Percentiles rank a stretch among this genome's conserved stretches.
Evolutionary conservation across 2,797 vertebrate genomes (phyloP).

Genomic region (Rhinatrema bivittatum): DNA sequence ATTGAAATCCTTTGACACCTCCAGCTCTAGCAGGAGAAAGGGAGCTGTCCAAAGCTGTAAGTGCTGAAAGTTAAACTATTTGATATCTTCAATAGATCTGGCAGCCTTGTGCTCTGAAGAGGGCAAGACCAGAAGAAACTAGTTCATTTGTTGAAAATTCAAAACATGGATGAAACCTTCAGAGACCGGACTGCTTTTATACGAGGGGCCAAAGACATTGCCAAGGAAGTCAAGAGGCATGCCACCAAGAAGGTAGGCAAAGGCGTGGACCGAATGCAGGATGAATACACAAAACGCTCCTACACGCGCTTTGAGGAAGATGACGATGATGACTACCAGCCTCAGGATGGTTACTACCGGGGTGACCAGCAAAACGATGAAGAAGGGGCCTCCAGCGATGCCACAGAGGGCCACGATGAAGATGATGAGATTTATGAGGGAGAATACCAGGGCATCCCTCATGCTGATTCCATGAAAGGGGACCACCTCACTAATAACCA

Average conservation of each 20-base stretch:
- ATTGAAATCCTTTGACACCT: too few relatives aligned
- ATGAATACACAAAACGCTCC: constrained; percentile 87
- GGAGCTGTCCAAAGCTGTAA: too few relatives aligned
- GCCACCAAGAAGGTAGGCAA: constrained; percentile 84
- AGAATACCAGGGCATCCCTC: constrained; percentile 93
- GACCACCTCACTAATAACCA: constrained; percentile 38
- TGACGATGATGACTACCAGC: constrained; percentile 69
- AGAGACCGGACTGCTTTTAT: constrained; percentile 88
- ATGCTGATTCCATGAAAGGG: constrained; percentile 71
- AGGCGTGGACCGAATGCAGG: constrained; percentile 77
- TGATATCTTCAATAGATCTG: too few relatives aligned
- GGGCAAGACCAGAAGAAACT: too few relatives aligned
- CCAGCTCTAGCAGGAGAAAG: too few relatives aligned
- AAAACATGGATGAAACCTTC: constrained; percentile 81
- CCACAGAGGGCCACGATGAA: constrained; percentile 92
- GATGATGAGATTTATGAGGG: constrained; percentile 97
- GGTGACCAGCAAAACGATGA: constrained; percentile 74
- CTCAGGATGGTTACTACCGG: constrained; percentile 70
- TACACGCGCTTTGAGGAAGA: constrained; percentile 92
- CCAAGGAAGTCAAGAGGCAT: constrained; percentile 89
- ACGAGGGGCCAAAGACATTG: constrained; percentile 92
- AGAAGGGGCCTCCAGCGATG: constrained; percentile 87
- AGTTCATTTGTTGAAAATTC: too few relatives aligned
- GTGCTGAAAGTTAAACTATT: too few relatives aligned
- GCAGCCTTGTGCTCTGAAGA: too few relatives aligned